These are phyloP conservation scores for Pangasius djambal DNA, from an alignment of 2,797 vertebrate species.

Conservation along the genomic window DNA sequence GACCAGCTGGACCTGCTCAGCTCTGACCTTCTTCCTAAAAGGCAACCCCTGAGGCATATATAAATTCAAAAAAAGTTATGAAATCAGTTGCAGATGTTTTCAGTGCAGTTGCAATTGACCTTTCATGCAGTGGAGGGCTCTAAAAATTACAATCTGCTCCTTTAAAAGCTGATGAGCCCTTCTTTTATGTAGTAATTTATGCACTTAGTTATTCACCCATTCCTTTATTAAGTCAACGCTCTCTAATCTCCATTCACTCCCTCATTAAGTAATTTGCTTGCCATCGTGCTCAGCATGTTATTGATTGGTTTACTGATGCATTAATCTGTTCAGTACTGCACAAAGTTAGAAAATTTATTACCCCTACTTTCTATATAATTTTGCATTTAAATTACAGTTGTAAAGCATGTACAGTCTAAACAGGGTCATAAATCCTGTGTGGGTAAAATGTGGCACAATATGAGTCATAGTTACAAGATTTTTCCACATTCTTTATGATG, in stretches of 20 bases:
- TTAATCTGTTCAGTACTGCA: constrained; percentile 21
- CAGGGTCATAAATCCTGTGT: background rate
- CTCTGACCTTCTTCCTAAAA: constrained; percentile 10
- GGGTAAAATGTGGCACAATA: background rate
- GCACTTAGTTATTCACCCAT: constrained; percentile 8
- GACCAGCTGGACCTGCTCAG: background rate
- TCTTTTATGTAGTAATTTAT: background rate
- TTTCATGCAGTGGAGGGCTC: background rate
- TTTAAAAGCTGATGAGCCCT: background rate
- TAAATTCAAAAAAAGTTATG: background rate
- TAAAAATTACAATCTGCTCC: background rate
- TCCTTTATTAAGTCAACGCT: background rate
- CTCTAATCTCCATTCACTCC: constrained; percentile 20
- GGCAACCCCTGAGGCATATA: background rate
- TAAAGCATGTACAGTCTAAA: background rate
- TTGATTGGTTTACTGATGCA: constrained; percentile 16
- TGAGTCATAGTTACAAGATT: background rate
- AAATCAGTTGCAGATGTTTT: background rate
- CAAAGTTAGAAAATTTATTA: background rate
- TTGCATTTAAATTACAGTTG: background rate
- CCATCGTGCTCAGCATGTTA: constrained; percentile 12
- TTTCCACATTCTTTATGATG: background rate
- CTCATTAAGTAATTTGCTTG: constrained; percentile 1
- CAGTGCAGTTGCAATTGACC: background rate
- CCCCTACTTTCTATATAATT: background rate